Conservation (phyloP, 2,113 vertebrate species). For the Phycodurus eques region DNA sequence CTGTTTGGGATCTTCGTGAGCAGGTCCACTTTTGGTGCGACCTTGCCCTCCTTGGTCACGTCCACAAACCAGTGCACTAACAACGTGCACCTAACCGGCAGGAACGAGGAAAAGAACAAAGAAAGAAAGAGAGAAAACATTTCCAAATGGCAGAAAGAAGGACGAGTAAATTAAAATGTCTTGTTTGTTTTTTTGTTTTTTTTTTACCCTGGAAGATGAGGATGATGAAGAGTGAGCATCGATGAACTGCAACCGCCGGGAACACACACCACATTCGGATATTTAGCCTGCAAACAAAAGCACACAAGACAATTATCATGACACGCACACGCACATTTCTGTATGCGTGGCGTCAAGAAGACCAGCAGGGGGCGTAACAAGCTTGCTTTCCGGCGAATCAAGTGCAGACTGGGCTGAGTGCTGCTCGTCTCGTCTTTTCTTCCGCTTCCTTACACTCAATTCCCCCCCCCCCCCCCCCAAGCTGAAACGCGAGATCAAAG, state of each 20-base stretch:
- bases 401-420: background rate
- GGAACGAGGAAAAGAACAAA: background rate
- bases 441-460: no score
- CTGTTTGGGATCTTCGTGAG: slow-evolving; percentile 54
- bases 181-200: background rate
- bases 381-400: background rate
- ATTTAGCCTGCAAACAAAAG: slow-evolving; percentile 51
- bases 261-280: slow-evolving; percentile 40
- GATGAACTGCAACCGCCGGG: slow-evolving; percentile 52
- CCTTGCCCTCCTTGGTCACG: slow-evolving; percentile 46
- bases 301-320: background rate
- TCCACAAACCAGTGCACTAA: slow-evolving; percentile 50
- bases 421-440: background rate
- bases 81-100: slow-evolving; percentile 30
- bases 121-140: background rate
- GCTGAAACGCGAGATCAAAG: background rate
- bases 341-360: background rate
- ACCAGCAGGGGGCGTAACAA: background rate
- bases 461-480: background rate
- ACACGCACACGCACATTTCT: background rate
- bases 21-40: slow-evolving; percentile 44
- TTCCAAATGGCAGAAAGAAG: background rate
- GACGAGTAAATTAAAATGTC: background rate
- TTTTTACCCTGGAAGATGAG: slow-evolving; percentile 55
- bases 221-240: slow-evolving; percentile 55